Percentiles rank a stretch among this genome's conserved stretches.
Conservation (phyloP, 2,797 vertebrate species). For the Coranthus polyacanthus region DNA sequence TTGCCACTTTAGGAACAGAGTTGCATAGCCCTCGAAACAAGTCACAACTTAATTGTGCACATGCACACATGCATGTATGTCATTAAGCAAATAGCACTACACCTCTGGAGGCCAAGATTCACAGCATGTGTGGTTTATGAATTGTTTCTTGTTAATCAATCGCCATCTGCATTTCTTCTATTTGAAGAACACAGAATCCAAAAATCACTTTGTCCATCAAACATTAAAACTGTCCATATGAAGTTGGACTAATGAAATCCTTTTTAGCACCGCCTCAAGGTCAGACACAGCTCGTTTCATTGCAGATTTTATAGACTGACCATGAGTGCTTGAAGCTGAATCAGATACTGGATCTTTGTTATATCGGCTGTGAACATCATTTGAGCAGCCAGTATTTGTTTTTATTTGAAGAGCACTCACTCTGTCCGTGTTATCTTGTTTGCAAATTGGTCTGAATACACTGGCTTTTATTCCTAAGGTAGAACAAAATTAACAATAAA, state of each 20-base stretch:
- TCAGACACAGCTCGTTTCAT: slow-evolving; percentile 48
- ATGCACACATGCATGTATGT: too few relatives aligned
- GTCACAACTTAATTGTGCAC: too few relatives aligned
- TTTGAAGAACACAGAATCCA: slow-evolving; percentile 16
- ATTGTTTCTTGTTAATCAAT: slow-evolving; percentile 27
- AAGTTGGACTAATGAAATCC: slow-evolving; percentile 46
- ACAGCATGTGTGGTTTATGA: slow-evolving; percentile 19
- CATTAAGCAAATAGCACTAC: too few relatives aligned
- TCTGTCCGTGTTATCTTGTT: slow-evolving; percentile 21
- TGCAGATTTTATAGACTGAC: slow-evolving; percentile 55
- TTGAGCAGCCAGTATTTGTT: slow-evolving; percentile 5
- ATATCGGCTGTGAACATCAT: background rate
- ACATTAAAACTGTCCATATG: slow-evolving; percentile 32
- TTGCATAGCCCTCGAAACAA: too few relatives aligned
- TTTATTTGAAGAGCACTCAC: slow-evolving; percentile 31
- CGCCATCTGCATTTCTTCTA: slow-evolving; percentile 8
- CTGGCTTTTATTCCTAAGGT: background rate
- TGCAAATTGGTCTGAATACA: slow-evolving; percentile 21
- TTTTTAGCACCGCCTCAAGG: slow-evolving; percentile 55
- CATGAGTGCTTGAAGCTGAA: slow-evolving; percentile 13
- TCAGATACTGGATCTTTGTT: slow-evolving; percentile 24
- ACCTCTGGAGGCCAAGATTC: slow-evolving; percentile 7
- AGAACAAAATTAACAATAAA: slow-evolving; percentile 27
- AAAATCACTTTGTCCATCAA: slow-evolving; percentile 16
- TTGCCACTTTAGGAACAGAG: too few relatives aligned